Evolutionary conservation across 2,888 invertebrate species (phyloP).

Genomic region (Ceriagrion tenellum): DNA sequence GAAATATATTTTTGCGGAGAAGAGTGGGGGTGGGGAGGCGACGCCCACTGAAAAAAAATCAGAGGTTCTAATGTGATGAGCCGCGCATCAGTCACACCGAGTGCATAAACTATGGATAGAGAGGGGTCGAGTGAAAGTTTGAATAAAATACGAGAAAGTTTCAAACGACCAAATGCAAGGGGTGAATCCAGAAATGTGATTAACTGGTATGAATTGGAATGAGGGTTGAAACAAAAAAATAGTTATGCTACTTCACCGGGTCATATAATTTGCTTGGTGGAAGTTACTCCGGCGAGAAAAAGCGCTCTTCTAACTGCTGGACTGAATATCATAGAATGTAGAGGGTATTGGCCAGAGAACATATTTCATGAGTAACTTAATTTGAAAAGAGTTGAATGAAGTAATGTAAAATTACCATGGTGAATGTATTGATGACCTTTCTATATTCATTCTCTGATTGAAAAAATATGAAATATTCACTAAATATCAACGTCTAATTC

Average conservation of each 20-base stretch:
- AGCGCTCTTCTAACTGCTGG: background rate
- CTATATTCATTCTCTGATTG: no score
- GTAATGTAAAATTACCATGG: background rate
- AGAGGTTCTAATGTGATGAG: background rate
- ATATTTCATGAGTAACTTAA: background rate
- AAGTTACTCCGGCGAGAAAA: background rate
- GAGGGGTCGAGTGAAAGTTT: slow-evolving; percentile 20
- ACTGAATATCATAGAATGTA: background rate
- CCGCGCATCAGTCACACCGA: background rate
- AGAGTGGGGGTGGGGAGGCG: background rate
- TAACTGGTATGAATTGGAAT: background rate
- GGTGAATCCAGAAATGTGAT: background rate
- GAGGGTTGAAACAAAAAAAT: background rate
- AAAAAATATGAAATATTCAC: no score
- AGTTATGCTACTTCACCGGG: background rate
- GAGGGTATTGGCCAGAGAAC: background rate
- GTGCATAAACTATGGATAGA: background rate
- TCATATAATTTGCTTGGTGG: background rate
- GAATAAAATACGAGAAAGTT: background rate
- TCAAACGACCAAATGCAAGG: background rate
- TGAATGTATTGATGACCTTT: no score
- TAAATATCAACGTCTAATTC: no score
- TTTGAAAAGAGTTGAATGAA: background rate
- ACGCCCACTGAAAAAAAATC: background rate
- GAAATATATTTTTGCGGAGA: background rate